phyloP scores from a whole-genome alignment of 2,888 invertebrate genomes.

The Hypolimnas misippus region DNA sequence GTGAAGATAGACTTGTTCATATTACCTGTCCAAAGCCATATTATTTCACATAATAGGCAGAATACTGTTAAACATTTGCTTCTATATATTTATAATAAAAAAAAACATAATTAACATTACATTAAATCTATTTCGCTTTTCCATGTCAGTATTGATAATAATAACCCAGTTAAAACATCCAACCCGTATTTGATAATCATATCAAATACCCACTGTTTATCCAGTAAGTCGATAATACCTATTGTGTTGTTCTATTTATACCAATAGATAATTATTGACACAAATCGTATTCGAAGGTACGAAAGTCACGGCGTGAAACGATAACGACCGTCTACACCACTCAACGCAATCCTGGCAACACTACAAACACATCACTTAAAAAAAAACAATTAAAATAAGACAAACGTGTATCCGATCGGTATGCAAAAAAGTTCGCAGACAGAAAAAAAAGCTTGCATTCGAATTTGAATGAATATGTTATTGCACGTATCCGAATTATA shows the following conservation, averaged over 20 bases:
- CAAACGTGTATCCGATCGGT: constrained; percentile 15
- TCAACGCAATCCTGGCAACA: constrained; percentile 21
- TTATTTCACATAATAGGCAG: too few species aligned
- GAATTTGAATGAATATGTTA: neutral
- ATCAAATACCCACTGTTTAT: constrained; percentile 3
- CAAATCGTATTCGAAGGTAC: constrained; percentile 5
- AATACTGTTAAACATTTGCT: too few species aligned
- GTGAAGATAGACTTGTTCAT: too few species aligned
- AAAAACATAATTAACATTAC: too few species aligned
- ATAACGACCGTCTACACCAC: constrained; percentile 20
- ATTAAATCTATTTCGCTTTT: too few species aligned
- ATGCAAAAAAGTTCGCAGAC: constrained; percentile 31
- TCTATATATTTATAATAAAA: too few species aligned
- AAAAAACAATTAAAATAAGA: constrained; percentile 19
- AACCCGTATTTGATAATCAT: neutral
- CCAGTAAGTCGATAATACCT: neutral
- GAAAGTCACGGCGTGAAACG: constrained; percentile 26
- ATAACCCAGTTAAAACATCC: neutral
- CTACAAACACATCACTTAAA: constrained; percentile 19
- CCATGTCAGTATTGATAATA: neutral
- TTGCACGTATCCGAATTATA: constrained; percentile 7
- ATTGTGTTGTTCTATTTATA: constrained; percentile 2
- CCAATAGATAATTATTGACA: constrained; percentile 12
- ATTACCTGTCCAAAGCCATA: too few species aligned
- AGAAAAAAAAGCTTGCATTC: constrained; percentile 4